A percentile compares a stretch with the other conserved stretches of the same genome.
Conservation (phyloP, 2,888 invertebrate species). For the Adineta ricciae region DNA sequence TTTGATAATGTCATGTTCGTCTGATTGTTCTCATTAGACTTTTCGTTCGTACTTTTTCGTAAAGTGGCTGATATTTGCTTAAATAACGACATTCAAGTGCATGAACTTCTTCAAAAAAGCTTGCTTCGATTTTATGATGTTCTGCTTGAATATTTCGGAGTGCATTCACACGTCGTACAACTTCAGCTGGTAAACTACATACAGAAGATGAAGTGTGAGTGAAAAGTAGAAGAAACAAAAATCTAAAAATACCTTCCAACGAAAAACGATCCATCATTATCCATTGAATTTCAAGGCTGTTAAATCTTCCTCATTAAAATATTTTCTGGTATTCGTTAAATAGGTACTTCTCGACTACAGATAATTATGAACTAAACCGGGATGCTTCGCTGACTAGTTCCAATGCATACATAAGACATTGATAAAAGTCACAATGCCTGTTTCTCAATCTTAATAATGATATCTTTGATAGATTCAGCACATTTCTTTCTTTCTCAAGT, state of each 20-base stretch:
- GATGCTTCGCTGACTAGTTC: too few relatives aligned
- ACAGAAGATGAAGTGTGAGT: neutral
- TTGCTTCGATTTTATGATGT: conserved; percentile 72
- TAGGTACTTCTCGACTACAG: too few relatives aligned
- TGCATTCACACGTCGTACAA: conserved; percentile 70
- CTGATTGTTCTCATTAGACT: too few relatives aligned
- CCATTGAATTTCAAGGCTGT: neutral
- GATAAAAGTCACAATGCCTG: too few relatives aligned
- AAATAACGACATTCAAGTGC: conserved; percentile 81
- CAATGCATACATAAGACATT: too few relatives aligned
- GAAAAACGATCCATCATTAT: neutral
- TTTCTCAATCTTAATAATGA: too few relatives aligned
- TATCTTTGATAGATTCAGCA: too few relatives aligned
- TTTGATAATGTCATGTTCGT: conserved; percentile 46
- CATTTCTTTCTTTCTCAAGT: too few relatives aligned
- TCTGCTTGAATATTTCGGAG: conserved; percentile 75
- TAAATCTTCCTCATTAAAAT: too few relatives aligned
- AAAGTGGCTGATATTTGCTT: conserved; percentile 64
- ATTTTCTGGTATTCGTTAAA: too few relatives aligned
- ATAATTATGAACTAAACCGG: too few relatives aligned
- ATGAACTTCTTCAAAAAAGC: conserved; percentile 87
- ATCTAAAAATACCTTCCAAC: neutral
- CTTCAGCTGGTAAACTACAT: conserved; percentile 60
- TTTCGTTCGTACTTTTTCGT: conserved; percentile 61
- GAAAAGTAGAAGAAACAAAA: too few relatives aligned